Percentiles rank a stretch among this genome's conserved stretches.
phyloP scores from a whole-genome alignment of 1,140 invertebrate species.

The Bombus huntii region DNA sequence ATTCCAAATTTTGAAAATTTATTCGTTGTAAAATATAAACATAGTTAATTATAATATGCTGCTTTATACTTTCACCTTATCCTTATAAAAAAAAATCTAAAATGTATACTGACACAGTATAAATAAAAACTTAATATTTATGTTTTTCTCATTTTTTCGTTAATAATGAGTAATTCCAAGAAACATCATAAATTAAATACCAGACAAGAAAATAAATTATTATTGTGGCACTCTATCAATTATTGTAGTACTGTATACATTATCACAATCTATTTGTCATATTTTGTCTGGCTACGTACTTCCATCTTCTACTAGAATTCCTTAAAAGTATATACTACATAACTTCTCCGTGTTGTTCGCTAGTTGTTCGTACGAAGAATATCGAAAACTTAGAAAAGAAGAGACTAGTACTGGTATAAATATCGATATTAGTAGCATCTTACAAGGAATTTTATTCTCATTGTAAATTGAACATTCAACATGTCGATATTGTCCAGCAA shows the following conservation, averaged over 20 bases:
- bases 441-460: background rate
- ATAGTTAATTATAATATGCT: too few species aligned
- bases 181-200: background rate
- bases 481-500: background rate
- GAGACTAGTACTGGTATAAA: too few species aligned
- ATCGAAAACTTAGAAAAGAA: background rate
- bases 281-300: background rate
- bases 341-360: background rate
- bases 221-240: background rate
- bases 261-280: background rate
- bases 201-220: background rate
- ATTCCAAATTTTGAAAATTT: background rate
- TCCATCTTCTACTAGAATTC: conserved; percentile 1
- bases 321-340: background rate
- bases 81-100: background rate
- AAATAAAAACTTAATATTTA: background rate
- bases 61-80: background rate
- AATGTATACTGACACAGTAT: background rate
- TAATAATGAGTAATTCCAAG: background rate
- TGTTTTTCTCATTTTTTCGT: background rate
- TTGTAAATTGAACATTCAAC: background rate
- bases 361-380: background rate
- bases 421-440: too few species aligned
- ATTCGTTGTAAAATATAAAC: background rate
- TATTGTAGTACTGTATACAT: background rate